Evolutionary conservation across 1,140 invertebrate genomes (phyloP), one percentile per base, ranked within the genome.

Genomic region (Eciton burchellii): DNA sequence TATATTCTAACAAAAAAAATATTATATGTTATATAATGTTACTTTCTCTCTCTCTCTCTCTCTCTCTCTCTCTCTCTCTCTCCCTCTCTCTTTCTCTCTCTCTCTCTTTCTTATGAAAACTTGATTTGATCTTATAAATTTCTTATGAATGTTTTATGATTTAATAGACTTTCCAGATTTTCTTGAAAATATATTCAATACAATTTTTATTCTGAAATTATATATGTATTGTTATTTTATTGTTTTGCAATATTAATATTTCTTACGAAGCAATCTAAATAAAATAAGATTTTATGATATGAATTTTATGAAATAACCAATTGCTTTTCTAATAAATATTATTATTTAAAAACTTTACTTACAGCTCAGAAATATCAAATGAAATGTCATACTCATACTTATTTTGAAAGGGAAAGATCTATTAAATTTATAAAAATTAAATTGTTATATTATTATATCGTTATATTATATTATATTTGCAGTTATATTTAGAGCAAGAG

Each of bases 31-130:
- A 5, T 81, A 6, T 70, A 56, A 41, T 45, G 59, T 45, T 88
- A 88, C 84, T 82, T 84, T 86, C 76, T 88, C 35, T 35, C 35
- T 35, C 35, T 35, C 35, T 35, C 84, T 82, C 82, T 86, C 76
- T 88, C 35, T 35, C 35, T 35, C 84, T 82, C 82, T 86, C 76
- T 88, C 35, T 35, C 35, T 35, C 84, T 82, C 82, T 86, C 76
- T 88, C 35, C 6, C 35, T 35, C 84, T 82, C 82, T 86, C 76
- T 88, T 6, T 35, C 35, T 35, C n/a, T n/a, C n/a, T n/a, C n/a
- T n/a, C n/a, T n/a, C n/a, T n/a, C n/a, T 35, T 6, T 35, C 62
- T 60, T 47, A 3, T 26, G 24, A 47, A 66, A 49, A 68, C 14
- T 12, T 63, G 60, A 81, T 59, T 26, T 47, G 41, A 82, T 16